Conservation (phyloP, 2,113 vertebrate genomes). For the Isichthys henryi region DNA sequence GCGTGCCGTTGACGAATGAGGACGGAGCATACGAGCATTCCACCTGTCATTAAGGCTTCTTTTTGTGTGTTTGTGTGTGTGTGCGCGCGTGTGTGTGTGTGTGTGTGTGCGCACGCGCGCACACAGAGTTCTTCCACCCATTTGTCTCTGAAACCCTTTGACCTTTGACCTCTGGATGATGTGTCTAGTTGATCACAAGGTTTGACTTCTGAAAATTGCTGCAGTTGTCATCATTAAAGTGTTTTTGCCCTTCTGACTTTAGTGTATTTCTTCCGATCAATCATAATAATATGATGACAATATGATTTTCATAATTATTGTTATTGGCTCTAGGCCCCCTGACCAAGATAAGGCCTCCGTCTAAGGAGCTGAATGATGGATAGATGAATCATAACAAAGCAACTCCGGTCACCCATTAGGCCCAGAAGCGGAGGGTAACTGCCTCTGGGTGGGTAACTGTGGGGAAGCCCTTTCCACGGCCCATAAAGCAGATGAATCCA, state of each 20-base stretch:
- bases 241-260: constrained; percentile 2
- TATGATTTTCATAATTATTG: not conserved
- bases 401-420: not conserved
- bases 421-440: no score
- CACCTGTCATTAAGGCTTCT: not conserved
- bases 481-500: not conserved
- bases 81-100: not conserved
- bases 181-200: constrained; percentile 12
- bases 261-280: not conserved
- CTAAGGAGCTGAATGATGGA: not conserved
- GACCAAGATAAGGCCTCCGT: not conserved
- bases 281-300: not conserved
- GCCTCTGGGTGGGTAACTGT: not conserved
- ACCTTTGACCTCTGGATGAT: not conserved
- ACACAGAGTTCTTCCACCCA: not conserved
- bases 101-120: not conserved
- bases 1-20: constrained; percentile 3
- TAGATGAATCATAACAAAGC: not conserved
- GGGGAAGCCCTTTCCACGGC: not conserved
- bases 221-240: constrained; percentile 2
- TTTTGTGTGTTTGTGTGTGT: not conserved
- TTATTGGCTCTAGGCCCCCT: not conserved
- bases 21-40: not conserved
- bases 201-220: constrained; percentile 13
- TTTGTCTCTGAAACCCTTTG: not conserved